Base-by-base conservation (phyloP, 1,140 invertebrate genomes). In the Anthonomus grandis region DNA sequence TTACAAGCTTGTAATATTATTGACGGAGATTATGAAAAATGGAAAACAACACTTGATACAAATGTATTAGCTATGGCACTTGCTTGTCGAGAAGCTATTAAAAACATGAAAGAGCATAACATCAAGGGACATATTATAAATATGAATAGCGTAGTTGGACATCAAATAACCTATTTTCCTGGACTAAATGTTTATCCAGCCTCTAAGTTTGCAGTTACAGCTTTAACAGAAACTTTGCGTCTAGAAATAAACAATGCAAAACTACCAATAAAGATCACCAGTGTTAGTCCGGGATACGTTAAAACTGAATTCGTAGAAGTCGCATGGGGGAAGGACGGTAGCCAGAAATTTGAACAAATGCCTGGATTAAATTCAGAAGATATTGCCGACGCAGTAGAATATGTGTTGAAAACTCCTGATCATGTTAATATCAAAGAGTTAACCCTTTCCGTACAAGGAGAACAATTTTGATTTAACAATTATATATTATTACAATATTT, bases 171-270 rank as follows among this genome's bases (percentile, higher is more conserved):
- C 4, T 27, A 59, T 24, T 19, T 50, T 31, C 42, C 60, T n/a
- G 53, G 42, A 1, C 60, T 74, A 0, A 78, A 79, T 60, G 76
- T 83, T 46, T 85, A 85, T 68, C 69, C 75, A 24, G 81, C 80
- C 2, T 79, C 78, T 10, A 85, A 85, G 67, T 75, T 75, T 67
- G 82, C 81, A 4, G 74, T 85, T 2, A 77, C 73, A 8, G 78
- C 80, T n/a, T 71, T 86, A 42, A 77, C 78, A 4, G 81, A 86
- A 64, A 79, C 79, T 22, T 68, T 83, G 31, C 73, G 82, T 10
- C 64, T 71, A 21, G 81, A 83, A 63, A 65, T 83, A 5, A 60
- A 64, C 10, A 65, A 60, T 2, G 50, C 69, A 4, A 74, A 76
- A 13, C 74, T 72, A 22, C 72, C 75, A 18, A 80, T 82, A 46